Conservation (phyloP, 2,797 vertebrate species). For the Pyrocephalus nanus region DNA sequence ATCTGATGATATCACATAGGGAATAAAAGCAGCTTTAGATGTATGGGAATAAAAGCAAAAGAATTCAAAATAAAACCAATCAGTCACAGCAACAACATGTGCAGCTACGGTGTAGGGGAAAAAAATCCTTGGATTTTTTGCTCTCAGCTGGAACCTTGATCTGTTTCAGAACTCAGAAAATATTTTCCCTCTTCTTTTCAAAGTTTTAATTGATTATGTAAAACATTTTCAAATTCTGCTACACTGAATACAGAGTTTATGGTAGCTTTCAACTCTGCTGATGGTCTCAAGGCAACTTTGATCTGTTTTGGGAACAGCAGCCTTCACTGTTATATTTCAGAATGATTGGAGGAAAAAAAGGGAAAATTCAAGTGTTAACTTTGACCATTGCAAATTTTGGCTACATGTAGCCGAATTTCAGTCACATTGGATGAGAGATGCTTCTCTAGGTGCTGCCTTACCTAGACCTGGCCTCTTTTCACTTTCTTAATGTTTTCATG, state of each 20-base stretch:
- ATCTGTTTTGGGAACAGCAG: neutral
- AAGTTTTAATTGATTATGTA: neutral
- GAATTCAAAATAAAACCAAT: constrained; percentile 15
- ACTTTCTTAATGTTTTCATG: neutral
- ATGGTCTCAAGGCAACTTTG: fast-evolving
- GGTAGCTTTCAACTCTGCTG: neutral
- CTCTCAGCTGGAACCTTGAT: neutral
- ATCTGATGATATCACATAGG: neutral
- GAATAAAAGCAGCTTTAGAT: constrained; percentile 33
- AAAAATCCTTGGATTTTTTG: neutral
- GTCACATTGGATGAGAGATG: neutral
- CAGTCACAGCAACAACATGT: neutral
- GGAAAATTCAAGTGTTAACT: neutral
- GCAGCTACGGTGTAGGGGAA: neutral
- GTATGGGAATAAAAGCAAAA: constrained; percentile 14
- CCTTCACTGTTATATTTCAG: neutral
- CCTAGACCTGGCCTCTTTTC: neutral
- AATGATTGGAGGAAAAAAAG: neutral
- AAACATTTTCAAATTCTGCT: neutral
- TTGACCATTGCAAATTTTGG: neutral
- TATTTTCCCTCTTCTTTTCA: neutral
- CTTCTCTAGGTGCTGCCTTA: neutral
- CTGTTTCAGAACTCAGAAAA: neutral
- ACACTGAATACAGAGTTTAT: neutral
- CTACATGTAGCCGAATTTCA: neutral